Base-by-base conservation (phyloP, 1,140 invertebrate genomes). In the Lerema accius region DNA sequence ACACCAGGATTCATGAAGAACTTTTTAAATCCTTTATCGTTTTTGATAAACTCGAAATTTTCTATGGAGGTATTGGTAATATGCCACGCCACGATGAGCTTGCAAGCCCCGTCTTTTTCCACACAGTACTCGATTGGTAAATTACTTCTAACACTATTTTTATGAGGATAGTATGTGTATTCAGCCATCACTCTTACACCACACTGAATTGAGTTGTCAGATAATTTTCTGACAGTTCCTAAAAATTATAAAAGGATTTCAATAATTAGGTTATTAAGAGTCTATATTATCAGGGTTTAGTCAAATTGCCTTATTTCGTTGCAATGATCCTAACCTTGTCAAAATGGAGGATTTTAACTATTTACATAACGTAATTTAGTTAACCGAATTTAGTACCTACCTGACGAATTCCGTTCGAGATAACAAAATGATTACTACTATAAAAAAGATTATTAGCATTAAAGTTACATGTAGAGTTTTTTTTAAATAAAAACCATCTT, bases 41-140 rank as follows among this genome's bases (percentile, higher is more conserved):
- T 73, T 58, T 80, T 80, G 5, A 87, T 63, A 40, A 80, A 82
- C 48, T 87, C 87, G 40, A 85, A 88, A 39, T 86, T 85, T 49
- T 88, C 84, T 45, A 90, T 72, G 5, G 77, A 79, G 7, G 71
- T 51, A 55, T 90, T 90, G 3, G 85, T 81, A 7, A 90, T 50
- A 59, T 88, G 83, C 87, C 87, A 90, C 0, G 80, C 84, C 1
- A 85, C 64, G 0, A 83, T 72, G 0, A 90, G 72, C 32, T 76
- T 86, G 49, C 83, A 89, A 0, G 76, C 66, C 6, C 78, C 76
- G 37, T 82, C 76, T 13, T 61, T 65, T 17, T 80, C 76, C 4
- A 69, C 63, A 55, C 87, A 90, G 62, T 90, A 90, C 23, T 88
- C 87, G 13, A 76, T 51, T 0, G 86, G 86, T 10, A 87, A 50